Conservation (phyloP, 2,888 invertebrate species). For the Pristionchus fissidentatus region DNA sequence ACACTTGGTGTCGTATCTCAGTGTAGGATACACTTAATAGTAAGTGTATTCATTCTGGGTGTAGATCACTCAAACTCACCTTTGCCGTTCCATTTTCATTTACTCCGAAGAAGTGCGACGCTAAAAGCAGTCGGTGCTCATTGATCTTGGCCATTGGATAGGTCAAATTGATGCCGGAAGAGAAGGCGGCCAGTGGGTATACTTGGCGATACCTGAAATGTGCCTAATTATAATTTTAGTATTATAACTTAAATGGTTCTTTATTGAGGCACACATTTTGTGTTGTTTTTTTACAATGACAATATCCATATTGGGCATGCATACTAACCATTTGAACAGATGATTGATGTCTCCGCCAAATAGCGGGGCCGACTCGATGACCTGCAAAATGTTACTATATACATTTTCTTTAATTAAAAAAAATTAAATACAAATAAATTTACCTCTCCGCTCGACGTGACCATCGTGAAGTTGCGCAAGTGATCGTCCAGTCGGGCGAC, state of each 20-base stretch:
- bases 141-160: slow-evolving; percentile 63
- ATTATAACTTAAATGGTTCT: neutral
- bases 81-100: slow-evolving; percentile 51
- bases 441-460: slow-evolving; percentile 53
- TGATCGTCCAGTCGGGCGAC: slow-evolving; percentile 63
- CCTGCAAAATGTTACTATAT: no score
- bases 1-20: no score
- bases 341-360: slow-evolving; percentile 60
- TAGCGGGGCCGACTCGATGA: slow-evolving; percentile 55
- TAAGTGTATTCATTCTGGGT: no score
- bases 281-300: neutral
- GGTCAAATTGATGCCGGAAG: slow-evolving; percentile 59
- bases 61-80: neutral
- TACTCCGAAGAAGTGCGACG: slow-evolving; percentile 72
- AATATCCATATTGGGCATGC: neutral
- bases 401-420: no score
- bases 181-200: slow-evolving; percentile 53
- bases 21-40: no score
- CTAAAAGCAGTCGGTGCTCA: slow-evolving; percentile 47
- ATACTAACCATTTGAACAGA: slow-evolving; percentile 59
- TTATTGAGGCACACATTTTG: neutral
- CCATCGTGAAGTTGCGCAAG: slow-evolving; percentile 58
- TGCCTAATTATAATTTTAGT: neutral
- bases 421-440: no score
- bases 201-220: slow-evolving; percentile 38